phyloP scores from a whole-genome alignment of 2,888 invertebrate species.

The Brachycybe producta region DNA sequence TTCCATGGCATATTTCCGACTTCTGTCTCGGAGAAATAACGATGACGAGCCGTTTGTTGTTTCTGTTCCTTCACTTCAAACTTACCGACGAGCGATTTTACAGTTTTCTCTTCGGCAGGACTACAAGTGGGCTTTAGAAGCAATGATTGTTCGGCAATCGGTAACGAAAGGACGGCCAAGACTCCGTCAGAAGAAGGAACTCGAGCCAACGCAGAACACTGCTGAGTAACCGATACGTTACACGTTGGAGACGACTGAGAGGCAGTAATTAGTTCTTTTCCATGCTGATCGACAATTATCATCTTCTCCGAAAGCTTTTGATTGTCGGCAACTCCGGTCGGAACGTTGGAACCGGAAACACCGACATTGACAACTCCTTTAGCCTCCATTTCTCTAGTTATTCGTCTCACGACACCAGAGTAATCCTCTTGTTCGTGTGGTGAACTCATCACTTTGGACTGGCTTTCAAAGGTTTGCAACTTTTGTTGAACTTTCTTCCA shows the following conservation, averaged over 20 bases:
- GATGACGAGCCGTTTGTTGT: slow-evolving; percentile 22
- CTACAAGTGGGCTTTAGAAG: too few relatives aligned
- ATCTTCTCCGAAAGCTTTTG: background rate
- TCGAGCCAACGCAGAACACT: background rate
- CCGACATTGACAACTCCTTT: slow-evolving; percentile 36
- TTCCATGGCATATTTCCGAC: slow-evolving; percentile 32
- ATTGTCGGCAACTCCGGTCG: slow-evolving; percentile 31
- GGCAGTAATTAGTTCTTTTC: slow-evolving; percentile 10
- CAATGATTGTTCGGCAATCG: too few relatives aligned
- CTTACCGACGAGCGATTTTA: slow-evolving; percentile 59
- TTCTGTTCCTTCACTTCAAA: slow-evolving; percentile 46
- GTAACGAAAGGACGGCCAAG: slow-evolving; percentile 33
- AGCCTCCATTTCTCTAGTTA: slow-evolving; percentile 79
- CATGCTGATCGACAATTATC: slow-evolving; percentile 16
- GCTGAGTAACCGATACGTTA: background rate
- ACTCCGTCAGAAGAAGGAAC: background rate
- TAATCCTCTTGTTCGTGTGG: background rate
- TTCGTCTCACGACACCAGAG: slow-evolving; percentile 54
- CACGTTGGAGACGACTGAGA: background rate
- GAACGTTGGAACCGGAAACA: background rate
- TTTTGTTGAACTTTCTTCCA: slow-evolving; percentile 3
- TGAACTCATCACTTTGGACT: background rate
- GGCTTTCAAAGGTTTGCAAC: background rate
- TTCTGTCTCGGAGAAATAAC: slow-evolving; percentile 26
- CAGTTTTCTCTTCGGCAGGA: slow-evolving; percentile 54